phyloP scores from a whole-genome alignment of 2,113 vertebrate species.

The Trichechus manatus region DNA sequence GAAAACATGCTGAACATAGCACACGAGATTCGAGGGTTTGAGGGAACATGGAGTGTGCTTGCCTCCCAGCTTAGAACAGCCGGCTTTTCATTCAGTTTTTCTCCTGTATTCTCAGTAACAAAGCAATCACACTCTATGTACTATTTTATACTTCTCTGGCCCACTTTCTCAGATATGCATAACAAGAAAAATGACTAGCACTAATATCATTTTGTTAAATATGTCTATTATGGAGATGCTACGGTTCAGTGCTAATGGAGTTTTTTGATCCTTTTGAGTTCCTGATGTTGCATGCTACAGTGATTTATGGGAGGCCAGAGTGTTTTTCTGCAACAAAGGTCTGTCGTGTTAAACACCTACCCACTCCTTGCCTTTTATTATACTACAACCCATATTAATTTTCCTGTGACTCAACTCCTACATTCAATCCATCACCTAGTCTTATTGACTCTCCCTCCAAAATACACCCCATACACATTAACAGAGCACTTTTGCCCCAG shows the following conservation, averaged over 20 bases:
- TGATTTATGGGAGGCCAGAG: conserved; percentile 73
- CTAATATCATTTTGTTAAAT: conserved; percentile 73
- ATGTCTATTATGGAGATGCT: conserved; percentile 69
- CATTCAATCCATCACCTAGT: conserved; percentile 49
- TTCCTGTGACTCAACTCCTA: conserved; percentile 52
- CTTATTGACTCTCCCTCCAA: conserved; percentile 13
- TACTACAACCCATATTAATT: conserved; percentile 66
- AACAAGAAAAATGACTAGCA: conserved; percentile 67
- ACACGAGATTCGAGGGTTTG: not conserved
- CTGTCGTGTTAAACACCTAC: conserved; percentile 70
- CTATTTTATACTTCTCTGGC: conserved; percentile 39
- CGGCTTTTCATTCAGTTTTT: not conserved
- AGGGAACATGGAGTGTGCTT: not conserved
- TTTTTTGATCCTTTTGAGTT: conserved; percentile 62
- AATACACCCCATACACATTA: not conserved
- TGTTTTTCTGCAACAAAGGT: conserved; percentile 54
- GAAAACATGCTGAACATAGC: not conserved
- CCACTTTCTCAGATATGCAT: conserved; percentile 62
- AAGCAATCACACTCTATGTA: not conserved
- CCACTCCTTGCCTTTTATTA: conserved; percentile 36
- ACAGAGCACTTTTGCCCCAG: not conserved
- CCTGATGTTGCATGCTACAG: conserved; percentile 45
- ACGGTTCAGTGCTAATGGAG: conserved; percentile 65
- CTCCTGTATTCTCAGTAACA: not conserved
- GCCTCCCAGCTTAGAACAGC: not conserved